These are phyloP conservation scores for Cololabis saira DNA, from an alignment of 2,113 vertebrate species.

Conservation along the genomic window DNA sequence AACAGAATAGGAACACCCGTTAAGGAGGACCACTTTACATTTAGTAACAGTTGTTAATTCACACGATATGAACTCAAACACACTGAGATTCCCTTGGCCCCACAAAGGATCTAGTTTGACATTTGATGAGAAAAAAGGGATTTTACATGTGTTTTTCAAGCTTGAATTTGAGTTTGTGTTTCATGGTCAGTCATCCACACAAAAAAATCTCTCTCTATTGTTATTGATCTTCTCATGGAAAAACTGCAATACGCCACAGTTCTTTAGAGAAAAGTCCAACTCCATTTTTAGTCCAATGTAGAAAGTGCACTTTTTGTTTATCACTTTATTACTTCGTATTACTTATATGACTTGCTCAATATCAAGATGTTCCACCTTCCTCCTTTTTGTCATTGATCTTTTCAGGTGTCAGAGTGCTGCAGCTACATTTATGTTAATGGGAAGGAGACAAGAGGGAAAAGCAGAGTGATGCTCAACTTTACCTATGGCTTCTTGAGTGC, in stretches of 20 bases:
- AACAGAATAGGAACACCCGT: conserved; percentile 30
- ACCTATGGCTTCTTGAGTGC: conserved; percentile 90
- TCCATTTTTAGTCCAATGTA: conserved; percentile 5
- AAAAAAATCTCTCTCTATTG: conserved; percentile 38
- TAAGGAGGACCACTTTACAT: conserved; percentile 57
- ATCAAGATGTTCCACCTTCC: not conserved
- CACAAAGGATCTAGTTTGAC: conserved; percentile 31
- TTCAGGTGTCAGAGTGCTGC: conserved; percentile 91
- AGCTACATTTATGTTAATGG: conserved; percentile 92
- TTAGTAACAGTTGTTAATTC: conserved; percentile 49
- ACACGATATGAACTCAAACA: conserved; percentile 48
- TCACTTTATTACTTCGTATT: not conserved
- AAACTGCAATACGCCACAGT: not conserved
- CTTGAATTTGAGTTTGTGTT: conserved; percentile 25
- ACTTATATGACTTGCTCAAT: not conserved
- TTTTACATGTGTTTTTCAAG: conserved; percentile 22
- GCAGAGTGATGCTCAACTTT: conserved; percentile 86
- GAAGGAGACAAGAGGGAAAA: conserved; percentile 89
- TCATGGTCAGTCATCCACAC: conserved; percentile 7
- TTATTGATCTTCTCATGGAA: conserved; percentile 16
- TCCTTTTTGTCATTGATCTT: not conserved
- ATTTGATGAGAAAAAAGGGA: conserved; percentile 22
- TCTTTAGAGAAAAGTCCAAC: not conserved
- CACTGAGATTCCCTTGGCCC: conserved; percentile 25
- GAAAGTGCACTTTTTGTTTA: conserved; percentile 7